Conservation (phyloP, 2,113 vertebrate genomes). For the Trichechus manatus region DNA sequence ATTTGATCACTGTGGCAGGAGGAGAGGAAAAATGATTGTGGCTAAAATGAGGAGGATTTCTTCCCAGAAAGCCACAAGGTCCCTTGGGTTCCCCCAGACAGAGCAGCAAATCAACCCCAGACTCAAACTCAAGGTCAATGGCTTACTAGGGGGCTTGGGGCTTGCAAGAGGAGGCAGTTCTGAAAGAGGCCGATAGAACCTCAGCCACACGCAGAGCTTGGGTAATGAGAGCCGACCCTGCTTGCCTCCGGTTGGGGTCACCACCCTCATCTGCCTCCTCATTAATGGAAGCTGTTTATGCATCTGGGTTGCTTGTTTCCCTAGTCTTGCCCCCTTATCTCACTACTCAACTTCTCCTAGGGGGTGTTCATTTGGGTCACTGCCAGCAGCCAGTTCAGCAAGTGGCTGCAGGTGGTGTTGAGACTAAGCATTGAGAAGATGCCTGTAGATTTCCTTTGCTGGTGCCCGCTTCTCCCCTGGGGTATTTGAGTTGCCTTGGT, state of each 20-base stretch:
- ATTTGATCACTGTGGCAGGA: conserved; percentile 85
- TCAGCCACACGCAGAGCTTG: not conserved
- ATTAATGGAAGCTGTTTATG: not conserved
- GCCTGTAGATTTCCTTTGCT: not conserved
- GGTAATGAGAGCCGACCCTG: not conserved
- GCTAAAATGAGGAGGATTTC: conserved; percentile 85
- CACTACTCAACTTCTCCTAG: not conserved
- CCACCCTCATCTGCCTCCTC: not conserved
- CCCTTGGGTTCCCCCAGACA: conserved; percentile 84
- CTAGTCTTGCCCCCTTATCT: not conserved
- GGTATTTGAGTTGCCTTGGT: not conserved
- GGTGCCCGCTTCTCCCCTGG: not conserved
- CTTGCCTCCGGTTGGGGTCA: not conserved
- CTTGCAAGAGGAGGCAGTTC: not conserved
- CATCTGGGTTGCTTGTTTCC: not conserved
- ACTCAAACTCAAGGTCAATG: conserved; percentile 85
- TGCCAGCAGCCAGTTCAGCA: not conserved
- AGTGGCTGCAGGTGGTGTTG: not conserved
- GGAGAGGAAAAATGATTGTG: conserved; percentile 74
- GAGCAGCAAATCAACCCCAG: conserved; percentile 83
- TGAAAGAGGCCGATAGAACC: not conserved
- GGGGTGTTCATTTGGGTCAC: not conserved
- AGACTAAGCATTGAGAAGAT: not conserved
- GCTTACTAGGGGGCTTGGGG: conserved; percentile 80
- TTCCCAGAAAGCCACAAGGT: conserved; percentile 81